Base-by-base conservation (phyloP, 2,113 vertebrate species). In the Tympanuchus pallidicinctus region DNA sequence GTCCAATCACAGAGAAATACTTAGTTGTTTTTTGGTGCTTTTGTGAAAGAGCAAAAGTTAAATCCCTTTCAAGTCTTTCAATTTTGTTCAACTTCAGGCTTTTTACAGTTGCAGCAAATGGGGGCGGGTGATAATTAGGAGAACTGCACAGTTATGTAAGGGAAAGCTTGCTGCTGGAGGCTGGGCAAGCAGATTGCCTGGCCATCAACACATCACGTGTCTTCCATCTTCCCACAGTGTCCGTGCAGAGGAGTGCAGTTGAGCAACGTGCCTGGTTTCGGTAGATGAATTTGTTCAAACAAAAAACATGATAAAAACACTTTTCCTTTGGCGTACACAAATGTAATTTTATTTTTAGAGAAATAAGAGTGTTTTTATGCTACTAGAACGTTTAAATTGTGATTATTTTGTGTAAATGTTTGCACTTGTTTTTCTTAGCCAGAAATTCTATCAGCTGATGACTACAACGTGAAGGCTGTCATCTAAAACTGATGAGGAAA, bases 61-160 rank as follows among this genome's bases (percentile, higher is more conserved):
- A 89, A 92, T 79, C 16, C 34, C 14, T 76, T 77, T 82, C 2
- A 76, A 92, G 66, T 80, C 66, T 87, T 77, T 52, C 63, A 54
- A n/a, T 54, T 87, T 73, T 66, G 65, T 86, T 95, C 76, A 74
- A 30, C 70, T 93, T 90, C 30, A 57, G 69, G 25, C 65, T 94
- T 84, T 86, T 93, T 94, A 74, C 84, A 91, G 74, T 96, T 96
- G 93, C 86, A 95, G 93, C 88, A 93, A 93, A 78, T 96, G 96
- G 96, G 76, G 94, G 96, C 2, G 92, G 95, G 92, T 5, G 80
- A 87, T 96, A 95, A 94, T 96, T 96, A 89, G 89, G 79, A 82
- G 92, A 92, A 48, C 92, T 92, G 89, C 74, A 88, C 89, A 93
- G 91, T 95, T 96, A 96, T 32, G 52, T 95, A 95, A 96, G 72